Evolutionary conservation across 92 coral and sea anemone species (phyloP).

Genomic region (Porites divaricata): DNA sequence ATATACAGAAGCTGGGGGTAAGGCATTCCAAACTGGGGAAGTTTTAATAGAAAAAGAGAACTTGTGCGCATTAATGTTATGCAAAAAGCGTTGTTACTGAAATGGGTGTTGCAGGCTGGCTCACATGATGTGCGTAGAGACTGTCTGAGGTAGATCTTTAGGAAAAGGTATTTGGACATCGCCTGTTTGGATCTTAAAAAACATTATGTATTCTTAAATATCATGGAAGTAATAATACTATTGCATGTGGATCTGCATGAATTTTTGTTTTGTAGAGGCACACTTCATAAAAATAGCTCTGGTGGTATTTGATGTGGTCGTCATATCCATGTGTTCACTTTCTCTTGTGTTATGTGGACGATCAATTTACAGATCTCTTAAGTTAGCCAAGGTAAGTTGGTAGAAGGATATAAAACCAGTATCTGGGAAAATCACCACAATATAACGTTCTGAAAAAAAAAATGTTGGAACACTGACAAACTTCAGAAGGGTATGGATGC

Average conservation of each 20-base stretch:
- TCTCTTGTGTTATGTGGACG: constrained; percentile 81
- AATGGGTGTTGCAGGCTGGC: neutral
- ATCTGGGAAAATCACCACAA: neutral
- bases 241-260: too few species aligned
- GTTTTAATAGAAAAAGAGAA: neutral
- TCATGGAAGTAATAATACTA: too few species aligned
- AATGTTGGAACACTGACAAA: too few species aligned
- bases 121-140: neutral
- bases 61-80: neutral
- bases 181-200: constrained; percentile 1
- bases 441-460: too few species aligned
- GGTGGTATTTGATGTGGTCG: constrained; percentile 78
- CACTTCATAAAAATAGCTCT: constrained; percentile 17
- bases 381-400: constrained; percentile 73
- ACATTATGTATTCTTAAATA: neutral
- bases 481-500: too few species aligned
- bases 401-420: neutral
- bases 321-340: constrained; percentile 68
- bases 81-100: neutral
- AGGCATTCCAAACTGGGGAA: constrained; percentile 2
- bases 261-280: constrained; percentile 3
- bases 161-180: neutral
- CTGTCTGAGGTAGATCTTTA: neutral
- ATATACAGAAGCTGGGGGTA: neutral
- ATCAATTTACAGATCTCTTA: constrained; percentile 74